These are phyloP conservation scores for Octopus sinensis DNA, from an alignment of 1,140 invertebrate genomes.

Conservation along the genomic window DNA sequence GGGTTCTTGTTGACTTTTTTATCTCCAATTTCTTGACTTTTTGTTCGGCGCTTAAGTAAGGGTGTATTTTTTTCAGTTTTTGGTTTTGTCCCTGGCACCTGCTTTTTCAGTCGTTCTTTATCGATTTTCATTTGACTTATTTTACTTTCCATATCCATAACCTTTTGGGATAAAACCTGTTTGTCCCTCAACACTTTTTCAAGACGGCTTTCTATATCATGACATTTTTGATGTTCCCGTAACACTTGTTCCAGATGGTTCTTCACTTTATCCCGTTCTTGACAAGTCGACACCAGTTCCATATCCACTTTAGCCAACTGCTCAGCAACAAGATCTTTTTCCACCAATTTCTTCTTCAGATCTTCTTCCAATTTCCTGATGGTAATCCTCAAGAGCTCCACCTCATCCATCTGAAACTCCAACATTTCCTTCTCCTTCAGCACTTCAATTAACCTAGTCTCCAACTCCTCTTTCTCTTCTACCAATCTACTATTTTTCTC, in stretches of 20 bases:
- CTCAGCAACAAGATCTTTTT: not conserved
- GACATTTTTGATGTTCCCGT: not conserved
- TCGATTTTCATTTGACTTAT: not conserved
- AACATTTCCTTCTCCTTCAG: too few relatives aligned
- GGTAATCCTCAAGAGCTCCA: too few relatives aligned
- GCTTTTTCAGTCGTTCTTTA: not conserved
- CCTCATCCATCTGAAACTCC: too few relatives aligned
- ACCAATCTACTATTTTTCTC: too few relatives aligned
- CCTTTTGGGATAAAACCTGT: not conserved
- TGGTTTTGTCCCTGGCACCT: not conserved
- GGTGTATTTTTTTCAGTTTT: not conserved
- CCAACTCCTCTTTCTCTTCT: too few relatives aligned
- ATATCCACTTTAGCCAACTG: not conserved
- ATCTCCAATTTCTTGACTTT: too few relatives aligned
- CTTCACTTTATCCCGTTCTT: not conserved
- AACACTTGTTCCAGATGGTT: slow-evolving; percentile 5
- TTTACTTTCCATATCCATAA: not conserved
- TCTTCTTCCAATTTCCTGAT: too few relatives aligned
- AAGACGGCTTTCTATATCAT: not conserved
- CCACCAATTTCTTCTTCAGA: not conserved
- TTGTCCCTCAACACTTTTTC: not conserved
- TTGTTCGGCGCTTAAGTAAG: too few relatives aligned
- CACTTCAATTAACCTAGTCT: too few relatives aligned
- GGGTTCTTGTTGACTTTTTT: too few relatives aligned
- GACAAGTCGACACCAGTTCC: not conserved